Evolutionary conservation across 2,113 vertebrate species (phyloP).

Genomic region (Puntigrus tetrazona): DNA sequence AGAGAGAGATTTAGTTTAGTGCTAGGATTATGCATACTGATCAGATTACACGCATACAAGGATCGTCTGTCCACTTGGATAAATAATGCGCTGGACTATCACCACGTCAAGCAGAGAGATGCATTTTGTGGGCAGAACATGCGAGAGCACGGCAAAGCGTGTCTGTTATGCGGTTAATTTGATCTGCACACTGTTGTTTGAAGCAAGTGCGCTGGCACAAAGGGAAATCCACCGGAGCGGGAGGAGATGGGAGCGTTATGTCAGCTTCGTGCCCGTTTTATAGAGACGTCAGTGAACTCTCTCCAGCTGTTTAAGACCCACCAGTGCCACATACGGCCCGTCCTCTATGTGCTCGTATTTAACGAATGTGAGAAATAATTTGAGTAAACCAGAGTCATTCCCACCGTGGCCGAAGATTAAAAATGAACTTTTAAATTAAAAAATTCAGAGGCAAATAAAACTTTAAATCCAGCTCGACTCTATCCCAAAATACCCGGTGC

Average conservation of each 20-base stretch:
- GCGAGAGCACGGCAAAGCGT: not conserved
- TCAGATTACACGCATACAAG: slow-evolving; percentile 39
- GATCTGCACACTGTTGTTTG: slow-evolving; percentile 1
- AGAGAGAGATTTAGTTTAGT: not conserved
- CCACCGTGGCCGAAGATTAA: not conserved
- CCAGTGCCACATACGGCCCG: not conserved
- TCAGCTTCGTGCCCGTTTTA: slow-evolving; percentile 30
- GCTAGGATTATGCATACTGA: slow-evolving; percentile 31
- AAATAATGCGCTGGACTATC: not conserved
- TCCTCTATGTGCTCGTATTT: not conserved
- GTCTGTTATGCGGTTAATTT: slow-evolving; percentile 21
- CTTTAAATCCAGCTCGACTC: slow-evolving; percentile 1
- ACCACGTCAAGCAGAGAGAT: not conserved
- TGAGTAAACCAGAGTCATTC: not conserved
- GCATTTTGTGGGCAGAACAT: not conserved
- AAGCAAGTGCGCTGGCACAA: slow-evolving; percentile 39
- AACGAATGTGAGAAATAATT: not conserved
- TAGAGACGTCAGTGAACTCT: slow-evolving; percentile 37
- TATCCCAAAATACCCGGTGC: not conserved
- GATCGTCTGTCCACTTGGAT: slow-evolving; percentile 17
- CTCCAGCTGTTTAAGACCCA: slow-evolving; percentile 3
- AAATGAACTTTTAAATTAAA: not conserved
- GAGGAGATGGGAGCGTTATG: slow-evolving; percentile 16
- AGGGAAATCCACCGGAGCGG: slow-evolving; percentile 36
- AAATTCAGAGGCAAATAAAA: slow-evolving; percentile 17